Evolutionary conservation across 2,888 invertebrate species (phyloP).

Genomic region (Formica aserva): DNA sequence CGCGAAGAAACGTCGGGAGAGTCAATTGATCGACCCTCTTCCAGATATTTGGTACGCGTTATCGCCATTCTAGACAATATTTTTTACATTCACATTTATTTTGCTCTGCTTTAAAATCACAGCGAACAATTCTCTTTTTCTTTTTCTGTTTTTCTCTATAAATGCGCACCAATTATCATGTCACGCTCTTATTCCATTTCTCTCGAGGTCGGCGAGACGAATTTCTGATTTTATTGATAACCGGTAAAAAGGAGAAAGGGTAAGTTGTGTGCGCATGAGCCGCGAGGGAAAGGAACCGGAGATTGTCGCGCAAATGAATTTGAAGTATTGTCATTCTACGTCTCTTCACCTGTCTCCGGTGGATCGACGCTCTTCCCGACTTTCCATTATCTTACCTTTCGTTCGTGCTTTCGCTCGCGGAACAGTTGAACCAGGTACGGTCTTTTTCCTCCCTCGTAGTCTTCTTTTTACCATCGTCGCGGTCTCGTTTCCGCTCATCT

Average conservation of each 20-base stretch:
- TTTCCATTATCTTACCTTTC: constrained; percentile 73
- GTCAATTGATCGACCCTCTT: constrained; percentile 23
- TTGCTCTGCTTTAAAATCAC: neutral
- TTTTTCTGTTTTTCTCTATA: neutral
- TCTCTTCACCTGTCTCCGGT: constrained; percentile 70
- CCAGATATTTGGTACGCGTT: neutral
- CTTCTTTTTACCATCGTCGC: neutral
- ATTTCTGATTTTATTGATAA: constrained; percentile 72
- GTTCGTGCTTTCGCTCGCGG: constrained; percentile 47
- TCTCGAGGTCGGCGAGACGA: constrained; percentile 55
- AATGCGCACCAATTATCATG: constrained; percentile 23
- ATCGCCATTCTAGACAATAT: neutral
- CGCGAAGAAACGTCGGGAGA: neutral
- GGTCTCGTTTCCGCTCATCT: constrained; percentile 21
- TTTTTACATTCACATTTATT: neutral
- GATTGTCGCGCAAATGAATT: constrained; percentile 78
- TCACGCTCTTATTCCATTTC: constrained; percentile 7
- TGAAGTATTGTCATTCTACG: constrained; percentile 78
- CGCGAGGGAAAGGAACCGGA: constrained; percentile 73
- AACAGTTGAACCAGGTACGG: constrained; percentile 36
- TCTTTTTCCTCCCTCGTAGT: constrained; percentile 22
- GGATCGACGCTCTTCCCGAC: constrained; percentile 63
- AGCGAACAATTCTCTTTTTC: neutral
- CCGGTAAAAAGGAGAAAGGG: constrained; percentile 1
- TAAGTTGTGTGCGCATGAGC: constrained; percentile 38